Evolutionary conservation across 2,797 vertebrate genomes (phyloP), one percentile per base, ranked within the genome.

Genomic region (Xerus rutilus): DNA sequence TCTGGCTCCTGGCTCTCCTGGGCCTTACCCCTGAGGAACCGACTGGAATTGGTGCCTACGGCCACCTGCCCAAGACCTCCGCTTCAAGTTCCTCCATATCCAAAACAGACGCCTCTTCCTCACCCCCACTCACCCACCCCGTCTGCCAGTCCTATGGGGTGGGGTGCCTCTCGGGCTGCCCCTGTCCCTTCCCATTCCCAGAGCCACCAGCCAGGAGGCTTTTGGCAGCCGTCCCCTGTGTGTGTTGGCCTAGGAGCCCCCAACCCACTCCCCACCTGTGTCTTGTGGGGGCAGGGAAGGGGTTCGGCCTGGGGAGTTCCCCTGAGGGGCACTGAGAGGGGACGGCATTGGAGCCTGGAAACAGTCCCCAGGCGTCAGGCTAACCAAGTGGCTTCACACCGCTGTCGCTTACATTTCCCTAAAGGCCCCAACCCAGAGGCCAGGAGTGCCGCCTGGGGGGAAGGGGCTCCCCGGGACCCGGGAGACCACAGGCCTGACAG

Each of bases 401-500:
- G 4, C 4, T 0, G 12, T 39, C 30, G 5, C 15, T 49, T 20
- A 39, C 87, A 7, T n/a, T 65, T 54, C 9, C 2, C 35, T 1
- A 5, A 52, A 35, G 39, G 20, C 45, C 4, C 0, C 20, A 1
- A 9, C 65, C 17, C 6, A 4, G 17, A 32, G 2, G 5, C 45
- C 23, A 4, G 3, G 20, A 17, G 49, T 11, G 0, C 69, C 49
- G 10, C 7, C 20, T 8, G 82, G 35, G 25, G 0, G n/a, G 79
- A 5, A 23, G 20, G 17, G 1, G 0, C 4, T 8, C 69, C 57
- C 0, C 0, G n/a, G 4, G 12, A 1, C 6, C 67, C 6, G 0
- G 49, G 25, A 15, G 2, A 18, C 20, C 45, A 1, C 15, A 9
- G 25, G 43, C 73, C 72, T 25, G 59, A 8, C 21, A 0, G 49